Percentiles rank a stretch among this genome's conserved stretches.
Conservation (phyloP, 2,888 invertebrate species). For the Nebria salina region DNA sequence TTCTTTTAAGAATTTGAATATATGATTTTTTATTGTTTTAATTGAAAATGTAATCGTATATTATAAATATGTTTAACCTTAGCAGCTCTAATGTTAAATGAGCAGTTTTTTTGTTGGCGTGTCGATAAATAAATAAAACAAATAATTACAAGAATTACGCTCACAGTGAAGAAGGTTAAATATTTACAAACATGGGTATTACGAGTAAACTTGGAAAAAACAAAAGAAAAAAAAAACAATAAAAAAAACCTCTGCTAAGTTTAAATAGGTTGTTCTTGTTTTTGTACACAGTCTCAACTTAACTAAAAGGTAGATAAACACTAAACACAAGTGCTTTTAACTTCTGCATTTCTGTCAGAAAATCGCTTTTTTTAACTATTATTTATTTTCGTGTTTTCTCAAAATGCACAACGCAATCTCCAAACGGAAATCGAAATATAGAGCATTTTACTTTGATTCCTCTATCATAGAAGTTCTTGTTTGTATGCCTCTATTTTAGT, state of each 20-base stretch:
- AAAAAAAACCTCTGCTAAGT: slow-evolving; percentile 26
- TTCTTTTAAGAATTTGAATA: no score
- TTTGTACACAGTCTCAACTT: slow-evolving; percentile 29
- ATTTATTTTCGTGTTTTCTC: no score
- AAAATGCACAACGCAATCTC: no score
- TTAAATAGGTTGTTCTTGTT: slow-evolving; percentile 5
- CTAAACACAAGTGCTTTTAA: slow-evolving; percentile 37
- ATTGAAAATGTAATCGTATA: no score
- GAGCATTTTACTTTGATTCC: no score
- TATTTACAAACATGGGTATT: slow-evolving; percentile 30
- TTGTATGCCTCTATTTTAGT: no score
- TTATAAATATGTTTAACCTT: neutral
- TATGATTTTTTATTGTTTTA: no score
- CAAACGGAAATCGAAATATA: no score
- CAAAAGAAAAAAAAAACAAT: neutral
- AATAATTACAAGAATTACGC: slow-evolving; percentile 39
- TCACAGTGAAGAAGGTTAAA: slow-evolving; percentile 27
- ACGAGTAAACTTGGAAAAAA: slow-evolving; percentile 4
- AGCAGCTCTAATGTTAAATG: neutral
- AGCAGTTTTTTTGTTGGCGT: neutral
- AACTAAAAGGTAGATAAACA: slow-evolving; percentile 43
- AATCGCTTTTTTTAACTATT: slow-evolving; percentile 15
- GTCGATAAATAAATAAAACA: neutral
- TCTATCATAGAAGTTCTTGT: no score
- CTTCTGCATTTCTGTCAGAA: slow-evolving; percentile 35